Conservation (phyloP, 2,888 invertebrate species). For the Villa cingulata region DNA sequence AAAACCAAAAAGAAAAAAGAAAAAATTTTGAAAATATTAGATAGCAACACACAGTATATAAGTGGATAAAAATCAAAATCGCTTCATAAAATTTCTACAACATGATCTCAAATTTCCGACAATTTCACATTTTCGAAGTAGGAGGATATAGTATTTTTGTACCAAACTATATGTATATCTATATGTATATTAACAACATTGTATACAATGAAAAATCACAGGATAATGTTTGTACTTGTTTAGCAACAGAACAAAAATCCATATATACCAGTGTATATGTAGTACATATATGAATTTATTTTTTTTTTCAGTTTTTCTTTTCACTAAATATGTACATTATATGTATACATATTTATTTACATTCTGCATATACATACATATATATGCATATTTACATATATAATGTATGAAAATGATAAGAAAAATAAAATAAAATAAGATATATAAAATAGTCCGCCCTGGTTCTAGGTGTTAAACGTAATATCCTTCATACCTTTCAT, state of each 20-base stretch:
- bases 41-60: conserved; percentile 9
- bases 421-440: neutral
- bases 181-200: neutral
- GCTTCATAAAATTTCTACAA: conserved; percentile 16
- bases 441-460: neutral
- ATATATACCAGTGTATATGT: no score
- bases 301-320: no score
- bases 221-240: no score
- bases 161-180: no score
- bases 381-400: no score
- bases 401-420: neutral
- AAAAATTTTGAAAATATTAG: neutral
- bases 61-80: conserved; percentile 16
- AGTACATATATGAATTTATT: no score
- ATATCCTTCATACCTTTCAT: neutral
- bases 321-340: neutral
- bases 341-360: no score
- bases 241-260: no score
- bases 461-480: neutral
- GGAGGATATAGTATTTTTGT: no score
- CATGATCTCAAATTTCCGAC: conserved; percentile 16
- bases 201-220: no score
- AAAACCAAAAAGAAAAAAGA: neutral
- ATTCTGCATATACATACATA: no score
- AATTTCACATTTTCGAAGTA: conserved; percentile 13